Evolutionary conservation across 2,113 vertebrate species (phyloP).

Genomic region (Neotragus pygmaeus): DNA sequence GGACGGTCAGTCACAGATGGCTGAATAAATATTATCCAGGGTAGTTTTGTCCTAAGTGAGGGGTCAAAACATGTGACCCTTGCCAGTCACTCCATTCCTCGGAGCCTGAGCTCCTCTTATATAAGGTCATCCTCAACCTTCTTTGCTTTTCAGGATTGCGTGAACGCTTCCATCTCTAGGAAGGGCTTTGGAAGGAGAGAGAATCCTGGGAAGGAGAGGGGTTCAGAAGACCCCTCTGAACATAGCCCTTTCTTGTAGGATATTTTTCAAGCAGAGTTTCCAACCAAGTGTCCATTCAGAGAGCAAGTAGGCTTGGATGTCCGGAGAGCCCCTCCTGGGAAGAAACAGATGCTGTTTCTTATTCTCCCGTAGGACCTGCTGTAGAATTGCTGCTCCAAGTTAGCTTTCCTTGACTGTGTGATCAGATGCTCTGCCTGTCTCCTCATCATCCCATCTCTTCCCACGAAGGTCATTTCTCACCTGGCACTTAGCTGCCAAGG

Average conservation of each 20-base stretch:
- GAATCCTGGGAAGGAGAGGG: no score
- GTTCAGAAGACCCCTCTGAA: neutral
- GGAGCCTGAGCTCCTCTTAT: neutral
- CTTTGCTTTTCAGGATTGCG: neutral
- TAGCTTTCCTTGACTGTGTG: neutral
- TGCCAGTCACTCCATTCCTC: no score
- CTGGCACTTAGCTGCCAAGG: neutral
- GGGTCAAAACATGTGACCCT: neutral
- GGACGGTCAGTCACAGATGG: neutral
- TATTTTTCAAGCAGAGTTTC: neutral
- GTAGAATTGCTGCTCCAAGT: neutral
- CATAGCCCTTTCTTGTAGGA: neutral
- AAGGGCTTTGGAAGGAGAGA: neutral
- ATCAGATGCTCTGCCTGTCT: neutral
- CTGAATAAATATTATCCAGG: fast-evolving
- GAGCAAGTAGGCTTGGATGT: no score
- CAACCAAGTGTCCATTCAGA: neutral
- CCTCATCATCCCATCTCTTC: neutral
- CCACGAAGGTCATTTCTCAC: neutral
- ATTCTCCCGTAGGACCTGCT: neutral
- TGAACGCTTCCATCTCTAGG: neutral
- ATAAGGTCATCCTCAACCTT: neutral
- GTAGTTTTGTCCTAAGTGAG: neutral
- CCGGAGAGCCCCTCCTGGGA: neutral
- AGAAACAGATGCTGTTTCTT: neutral